phyloP scores from a whole-genome alignment of 1,140 invertebrate genomes.

The Drosophila santomea region DNA sequence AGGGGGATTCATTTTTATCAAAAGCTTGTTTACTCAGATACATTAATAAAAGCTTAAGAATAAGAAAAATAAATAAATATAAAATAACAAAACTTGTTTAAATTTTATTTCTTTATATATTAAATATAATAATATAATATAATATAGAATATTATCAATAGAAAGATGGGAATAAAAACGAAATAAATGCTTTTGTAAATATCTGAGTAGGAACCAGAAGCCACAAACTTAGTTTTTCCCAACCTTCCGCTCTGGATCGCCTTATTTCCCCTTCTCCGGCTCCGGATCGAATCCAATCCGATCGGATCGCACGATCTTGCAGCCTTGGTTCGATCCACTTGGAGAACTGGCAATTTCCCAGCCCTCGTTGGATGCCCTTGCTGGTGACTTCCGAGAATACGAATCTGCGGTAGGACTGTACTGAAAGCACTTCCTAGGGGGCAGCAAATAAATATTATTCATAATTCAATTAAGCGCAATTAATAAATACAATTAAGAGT shows the following conservation, averaged over 20 bases:
- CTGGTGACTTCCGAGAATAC: constrained; percentile 63
- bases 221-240: constrained; percentile 2
- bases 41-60: neutral
- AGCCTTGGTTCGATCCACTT: constrained; percentile 31
- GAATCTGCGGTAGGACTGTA: constrained; percentile 51
- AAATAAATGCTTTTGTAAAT: neutral
- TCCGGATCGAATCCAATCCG: neutral
- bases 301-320: constrained; percentile 29
- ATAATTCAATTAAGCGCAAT: constrained; percentile 80
- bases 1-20: neutral
- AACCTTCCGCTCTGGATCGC: constrained; percentile 24
- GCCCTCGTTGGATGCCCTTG: constrained; percentile 55
- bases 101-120: too few relatives aligned
- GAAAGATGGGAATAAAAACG: neutral
- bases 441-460: constrained; percentile 64
- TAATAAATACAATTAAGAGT: constrained; percentile 82
- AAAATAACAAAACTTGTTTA: too few relatives aligned
- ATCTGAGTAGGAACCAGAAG: neutral
- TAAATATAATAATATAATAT: too few relatives aligned
- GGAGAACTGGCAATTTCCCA: constrained; percentile 22
- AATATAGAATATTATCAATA: too few relatives aligned
- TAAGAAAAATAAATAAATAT: neutral
- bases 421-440: constrained; percentile 45
- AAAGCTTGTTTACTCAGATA: neutral
- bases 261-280: constrained; percentile 12